These are phyloP conservation scores for Halictus rubicundus DNA, from an alignment of 1,140 invertebrate genomes.

Conservation along the genomic window DNA sequence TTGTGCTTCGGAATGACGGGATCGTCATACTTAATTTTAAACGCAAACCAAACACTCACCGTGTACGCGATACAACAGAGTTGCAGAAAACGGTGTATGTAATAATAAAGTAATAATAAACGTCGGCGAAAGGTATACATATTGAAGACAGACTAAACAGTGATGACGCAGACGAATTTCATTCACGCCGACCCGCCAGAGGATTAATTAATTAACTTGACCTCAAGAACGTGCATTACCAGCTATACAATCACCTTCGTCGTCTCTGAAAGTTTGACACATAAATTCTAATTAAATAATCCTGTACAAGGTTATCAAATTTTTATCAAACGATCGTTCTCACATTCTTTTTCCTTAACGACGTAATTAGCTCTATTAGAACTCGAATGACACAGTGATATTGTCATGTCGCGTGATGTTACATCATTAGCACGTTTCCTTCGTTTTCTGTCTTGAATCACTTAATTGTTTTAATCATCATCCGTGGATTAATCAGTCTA, in stretches of 20 bases:
- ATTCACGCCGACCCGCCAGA: not conserved
- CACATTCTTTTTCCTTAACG: no score
- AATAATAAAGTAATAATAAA: slow-evolving; percentile 7
- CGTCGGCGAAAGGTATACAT: not conserved
- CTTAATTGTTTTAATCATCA: no score
- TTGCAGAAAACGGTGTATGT: not conserved
- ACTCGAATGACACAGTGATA: not conserved
- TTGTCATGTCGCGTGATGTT: no score
- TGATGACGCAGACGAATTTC: not conserved
- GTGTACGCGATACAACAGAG: not conserved
- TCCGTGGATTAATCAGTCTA: no score
- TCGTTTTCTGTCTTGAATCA: no score
- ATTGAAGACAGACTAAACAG: not conserved
- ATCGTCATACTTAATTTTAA: not conserved
- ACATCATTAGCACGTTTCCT: no score
- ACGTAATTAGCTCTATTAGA: no score
- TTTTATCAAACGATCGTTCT: not conserved
- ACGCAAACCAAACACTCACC: not conserved
- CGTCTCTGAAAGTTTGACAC: no score
- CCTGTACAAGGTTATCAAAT: no score
- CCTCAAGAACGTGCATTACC: not conserved
- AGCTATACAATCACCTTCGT: no score
- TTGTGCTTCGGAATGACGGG: not conserved
- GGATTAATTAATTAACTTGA: not conserved
- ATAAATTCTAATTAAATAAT: no score